Evolutionary conservation across 2,797 vertebrate genomes (phyloP).

Genomic region (Telmatherina bonti): DNA sequence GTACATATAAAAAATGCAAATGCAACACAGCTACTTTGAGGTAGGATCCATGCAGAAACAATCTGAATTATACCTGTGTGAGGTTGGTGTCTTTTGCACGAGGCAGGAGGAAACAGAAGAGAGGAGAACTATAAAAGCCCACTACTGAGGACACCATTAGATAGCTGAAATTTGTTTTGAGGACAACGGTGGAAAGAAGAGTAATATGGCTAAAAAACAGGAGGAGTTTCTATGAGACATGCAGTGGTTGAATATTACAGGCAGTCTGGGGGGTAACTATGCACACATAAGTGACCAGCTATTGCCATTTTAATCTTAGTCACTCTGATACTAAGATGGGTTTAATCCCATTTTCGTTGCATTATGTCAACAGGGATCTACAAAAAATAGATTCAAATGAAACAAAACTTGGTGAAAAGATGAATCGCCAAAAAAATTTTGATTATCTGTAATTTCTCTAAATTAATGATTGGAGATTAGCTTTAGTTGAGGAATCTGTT

Average conservation of each 20-base stretch:
- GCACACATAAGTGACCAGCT: neutral
- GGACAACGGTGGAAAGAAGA: conserved; percentile 40
- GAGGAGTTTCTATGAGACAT: neutral
- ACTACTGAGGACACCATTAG: conserved; percentile 96
- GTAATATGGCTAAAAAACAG: neutral
- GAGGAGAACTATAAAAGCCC: conserved; percentile 95
- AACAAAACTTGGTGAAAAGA: neutral
- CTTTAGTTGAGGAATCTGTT: neutral
- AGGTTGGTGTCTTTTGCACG: conserved; percentile 91
- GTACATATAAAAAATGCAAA: too few species aligned
- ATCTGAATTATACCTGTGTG: conserved; percentile 86
- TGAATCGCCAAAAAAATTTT: neutral
- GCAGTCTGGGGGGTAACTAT: neutral
- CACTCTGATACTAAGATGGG: neutral
- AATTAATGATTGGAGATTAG: neutral
- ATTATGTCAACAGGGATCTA: neutral
- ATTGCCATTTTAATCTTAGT: neutral
- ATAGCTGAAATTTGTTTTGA: conserved; percentile 83
- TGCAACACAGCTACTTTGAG: neutral
- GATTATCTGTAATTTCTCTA: neutral
- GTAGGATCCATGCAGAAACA: neutral
- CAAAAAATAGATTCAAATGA: neutral
- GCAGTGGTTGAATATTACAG: conserved; percentile 6
- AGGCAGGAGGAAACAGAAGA: conserved; percentile 90
- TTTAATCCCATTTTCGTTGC: neutral